Evolutionary conservation across 2,113 vertebrate species (phyloP).

Genomic region (Micronycteris hirsuta): DNA sequence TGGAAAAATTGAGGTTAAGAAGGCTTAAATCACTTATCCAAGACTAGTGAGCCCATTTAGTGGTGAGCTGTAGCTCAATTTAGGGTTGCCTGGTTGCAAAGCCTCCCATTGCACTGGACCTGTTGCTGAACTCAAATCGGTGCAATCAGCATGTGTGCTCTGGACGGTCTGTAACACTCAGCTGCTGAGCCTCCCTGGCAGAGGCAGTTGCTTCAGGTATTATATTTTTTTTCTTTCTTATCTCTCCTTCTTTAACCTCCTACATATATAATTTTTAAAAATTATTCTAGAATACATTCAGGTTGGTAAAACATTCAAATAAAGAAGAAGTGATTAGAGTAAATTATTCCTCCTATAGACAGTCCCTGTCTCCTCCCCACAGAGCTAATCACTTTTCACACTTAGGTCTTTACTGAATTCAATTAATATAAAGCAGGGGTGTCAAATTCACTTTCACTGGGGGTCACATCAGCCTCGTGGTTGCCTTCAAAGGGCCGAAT

Average conservation of each 20-base stretch:
- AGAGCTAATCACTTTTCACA: slow-evolving; percentile 16
- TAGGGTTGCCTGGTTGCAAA: not conserved
- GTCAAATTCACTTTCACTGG: no score
- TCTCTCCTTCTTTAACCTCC: not conserved
- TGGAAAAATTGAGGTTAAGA: not conserved
- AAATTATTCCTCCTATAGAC: not conserved
- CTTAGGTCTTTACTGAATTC: slow-evolving; percentile 4
- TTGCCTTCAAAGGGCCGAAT: no score
- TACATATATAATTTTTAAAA: not conserved
- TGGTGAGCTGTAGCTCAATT: not conserved
- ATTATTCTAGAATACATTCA: not conserved
- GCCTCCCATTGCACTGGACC: not conserved
- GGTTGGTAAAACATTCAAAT: not conserved
- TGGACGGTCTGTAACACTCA: not conserved
- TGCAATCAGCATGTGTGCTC: not conserved
- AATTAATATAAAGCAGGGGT: not conserved
- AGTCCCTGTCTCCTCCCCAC: not conserved
- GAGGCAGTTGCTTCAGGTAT: not conserved
- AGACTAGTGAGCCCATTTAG: not conserved
- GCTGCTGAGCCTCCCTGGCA: not conserved
- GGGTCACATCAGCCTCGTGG: no score
- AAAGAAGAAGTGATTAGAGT: not conserved
- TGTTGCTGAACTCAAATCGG: not conserved
- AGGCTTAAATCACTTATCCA: not conserved
- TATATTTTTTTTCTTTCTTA: not conserved